phyloP scores from a whole-genome alignment of 2,888 invertebrate genomes.

The Cataglyphis albicans region DNA sequence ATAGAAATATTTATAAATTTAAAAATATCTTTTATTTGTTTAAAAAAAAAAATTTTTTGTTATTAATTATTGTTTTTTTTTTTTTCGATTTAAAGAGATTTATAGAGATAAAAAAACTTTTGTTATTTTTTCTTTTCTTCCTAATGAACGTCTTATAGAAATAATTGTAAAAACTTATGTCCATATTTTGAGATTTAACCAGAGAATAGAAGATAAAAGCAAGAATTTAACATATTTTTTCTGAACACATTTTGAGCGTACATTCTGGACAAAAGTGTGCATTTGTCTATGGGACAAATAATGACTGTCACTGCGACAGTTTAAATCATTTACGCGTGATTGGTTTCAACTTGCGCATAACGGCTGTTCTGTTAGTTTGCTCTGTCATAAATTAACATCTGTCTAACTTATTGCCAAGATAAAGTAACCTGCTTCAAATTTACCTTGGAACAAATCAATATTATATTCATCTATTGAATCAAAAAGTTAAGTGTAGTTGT shows the following conservation, averaged over 20 bases:
- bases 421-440: not conserved
- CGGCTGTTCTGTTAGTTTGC: not conserved
- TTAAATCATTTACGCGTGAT: not conserved
- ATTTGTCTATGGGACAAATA: constrained; percentile 29
- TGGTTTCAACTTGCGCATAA: constrained; percentile 20
- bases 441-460: not conserved
- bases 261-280: constrained; percentile 9
- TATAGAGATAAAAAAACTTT: no score
- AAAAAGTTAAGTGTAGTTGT: not conserved
- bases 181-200: not conserved
- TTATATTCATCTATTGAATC: not conserved
- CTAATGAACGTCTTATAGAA: not conserved
- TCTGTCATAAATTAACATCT: constrained; percentile 28
- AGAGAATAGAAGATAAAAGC: constrained; percentile 1
- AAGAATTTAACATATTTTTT: not conserved
- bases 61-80: not conserved
- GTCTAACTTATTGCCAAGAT: constrained; percentile 6
- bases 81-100: no score
- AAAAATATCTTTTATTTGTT: not conserved
- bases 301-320: constrained; percentile 6
- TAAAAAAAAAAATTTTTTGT: not conserved
- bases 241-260: not conserved
- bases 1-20: constrained; percentile 15
- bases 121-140: not conserved
- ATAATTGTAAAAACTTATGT: constrained; percentile 1